Conservation (phyloP, 1,140 invertebrate genomes). For the Aleiodes sp. region DNA sequence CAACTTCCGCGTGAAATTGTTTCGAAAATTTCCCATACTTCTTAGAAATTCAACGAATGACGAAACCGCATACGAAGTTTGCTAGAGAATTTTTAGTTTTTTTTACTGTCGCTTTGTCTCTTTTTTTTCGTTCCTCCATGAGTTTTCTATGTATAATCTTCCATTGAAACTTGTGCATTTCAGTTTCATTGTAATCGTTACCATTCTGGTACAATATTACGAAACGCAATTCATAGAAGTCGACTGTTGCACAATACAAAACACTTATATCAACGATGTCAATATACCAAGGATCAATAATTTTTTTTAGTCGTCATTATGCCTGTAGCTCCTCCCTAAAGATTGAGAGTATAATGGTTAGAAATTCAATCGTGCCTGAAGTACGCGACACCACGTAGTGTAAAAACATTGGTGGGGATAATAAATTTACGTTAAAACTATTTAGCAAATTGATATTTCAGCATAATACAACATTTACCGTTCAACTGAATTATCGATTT, state of each 20-base stretch:
- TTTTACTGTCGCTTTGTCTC: background rate
- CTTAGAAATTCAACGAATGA: background rate
- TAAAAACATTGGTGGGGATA: too few relatives aligned
- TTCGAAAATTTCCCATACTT: slow-evolving; percentile 41
- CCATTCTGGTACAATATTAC: background rate
- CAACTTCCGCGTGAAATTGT: slow-evolving; percentile 43
- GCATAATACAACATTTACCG: too few relatives aligned
- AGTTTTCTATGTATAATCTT: slow-evolving; percentile 1
- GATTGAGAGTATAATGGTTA: too few relatives aligned
- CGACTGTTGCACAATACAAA: slow-evolving; percentile 1
- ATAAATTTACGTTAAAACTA: too few relatives aligned
- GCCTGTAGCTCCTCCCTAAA: too few relatives aligned
- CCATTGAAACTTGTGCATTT: background rate
- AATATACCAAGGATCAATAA: slow-evolving; percentile 2
- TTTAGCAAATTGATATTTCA: too few relatives aligned
- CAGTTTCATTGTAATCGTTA: background rate
- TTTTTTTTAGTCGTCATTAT: too few relatives aligned
- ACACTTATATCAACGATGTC: background rate
- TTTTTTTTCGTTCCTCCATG: background rate
- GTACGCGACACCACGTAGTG: too few relatives aligned
- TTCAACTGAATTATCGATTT: background rate
- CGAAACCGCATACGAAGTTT: background rate
- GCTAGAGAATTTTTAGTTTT: slow-evolving; percentile 14
- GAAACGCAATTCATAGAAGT: background rate
- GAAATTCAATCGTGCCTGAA: too few relatives aligned